Percentiles rank a stretch among this genome's conserved stretches.
Evolutionary conservation across 2,797 vertebrate genomes (phyloP).

Genomic region (Harpagifer antarcticus): DNA sequence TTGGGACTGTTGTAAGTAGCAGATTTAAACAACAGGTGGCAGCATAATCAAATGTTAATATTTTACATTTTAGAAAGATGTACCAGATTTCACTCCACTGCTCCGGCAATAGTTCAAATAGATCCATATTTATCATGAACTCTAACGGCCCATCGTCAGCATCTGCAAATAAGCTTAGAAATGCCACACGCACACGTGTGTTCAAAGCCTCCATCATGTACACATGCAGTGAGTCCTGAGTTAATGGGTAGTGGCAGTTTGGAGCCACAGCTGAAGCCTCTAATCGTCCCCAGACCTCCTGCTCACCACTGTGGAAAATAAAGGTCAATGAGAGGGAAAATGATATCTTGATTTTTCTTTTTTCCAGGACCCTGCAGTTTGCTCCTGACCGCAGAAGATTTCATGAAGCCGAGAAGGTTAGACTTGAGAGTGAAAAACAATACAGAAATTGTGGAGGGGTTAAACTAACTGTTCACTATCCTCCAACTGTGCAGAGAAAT

Average conservation of each 20-base stretch:
- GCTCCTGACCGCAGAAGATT: slow-evolving; percentile 42
- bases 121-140: neutral
- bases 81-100: neutral
- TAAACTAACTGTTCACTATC: neutral
- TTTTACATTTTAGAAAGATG: neutral
- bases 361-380: slow-evolving; percentile 54
- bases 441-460: neutral
- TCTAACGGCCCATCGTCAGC: neutral
- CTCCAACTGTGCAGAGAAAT: no score
- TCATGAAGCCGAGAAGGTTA: slow-evolving; percentile 2
- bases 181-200: neutral
- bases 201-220: slow-evolving; percentile 13
- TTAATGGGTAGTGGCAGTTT: slow-evolving; percentile 60
- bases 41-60: slow-evolving; percentile 9
- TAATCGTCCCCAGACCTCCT: slow-evolving; percentile 72
- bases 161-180: slow-evolving; percentile 3
- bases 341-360: slow-evolving; percentile 50
- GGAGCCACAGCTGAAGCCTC: slow-evolving; percentile 67
- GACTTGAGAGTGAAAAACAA: slow-evolving; percentile 24
- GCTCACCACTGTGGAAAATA: slow-evolving; percentile 72
- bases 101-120: neutral
- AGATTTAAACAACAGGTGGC: slow-evolving; percentile 58
- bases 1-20: neutral
- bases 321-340: slow-evolving; percentile 67
- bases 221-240: slow-evolving; percentile 22